Base-by-base conservation (phyloP, 2,113 vertebrate species). In the Balaeniceps rex region DNA sequence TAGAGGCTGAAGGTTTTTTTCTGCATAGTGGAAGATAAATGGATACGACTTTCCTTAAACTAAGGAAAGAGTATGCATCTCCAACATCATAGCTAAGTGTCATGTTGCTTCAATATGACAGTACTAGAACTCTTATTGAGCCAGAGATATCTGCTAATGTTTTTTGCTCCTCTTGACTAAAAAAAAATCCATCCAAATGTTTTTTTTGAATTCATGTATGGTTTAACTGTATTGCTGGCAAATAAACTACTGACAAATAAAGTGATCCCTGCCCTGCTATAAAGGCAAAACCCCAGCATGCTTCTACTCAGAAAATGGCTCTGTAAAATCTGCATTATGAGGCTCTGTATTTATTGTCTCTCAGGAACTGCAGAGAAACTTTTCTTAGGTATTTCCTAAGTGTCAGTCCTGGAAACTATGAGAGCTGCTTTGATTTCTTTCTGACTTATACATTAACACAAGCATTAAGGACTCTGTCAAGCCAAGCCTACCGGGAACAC, bases 371-470 rank as follows among this genome's bases (percentile, higher is more conserved):
- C 42, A 88, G 54, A 58, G 18, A 80, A 83, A 93, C 49, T 55
- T 92, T 95, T 94, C 40, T 47, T 81, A 83, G 22, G 24, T 71
- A 94, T 75, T 95, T 96, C 78, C 33, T 76, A 91, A 76, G 54
- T 75, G 54, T 94, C 58, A 80, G 49, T 70, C 29, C 76, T 93
- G 75, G 66, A 90, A 96, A 66, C 15, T 36, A 49, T 40, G 42
- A 87, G 5, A 81, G 8, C 6, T 63, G 24, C 90, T 96, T 88
- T 88, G 55, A 92, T 94, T 96, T 92, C 38, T 77, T 81, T 86
- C 46, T 94, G 79, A 88, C 34, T 84, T 80, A 28, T 21, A 61
- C 28, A 76, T 85, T 91, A 91, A 72, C 58, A 66, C 36, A 91
- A 72, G 17, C 69, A 85, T 88, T 91, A 85, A 91, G 66, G 54